Percentiles rank a stretch among this genome's conserved stretches.
Conservation (phyloP, 1,140 invertebrate genomes). For the Phthorimaea operculella region DNA sequence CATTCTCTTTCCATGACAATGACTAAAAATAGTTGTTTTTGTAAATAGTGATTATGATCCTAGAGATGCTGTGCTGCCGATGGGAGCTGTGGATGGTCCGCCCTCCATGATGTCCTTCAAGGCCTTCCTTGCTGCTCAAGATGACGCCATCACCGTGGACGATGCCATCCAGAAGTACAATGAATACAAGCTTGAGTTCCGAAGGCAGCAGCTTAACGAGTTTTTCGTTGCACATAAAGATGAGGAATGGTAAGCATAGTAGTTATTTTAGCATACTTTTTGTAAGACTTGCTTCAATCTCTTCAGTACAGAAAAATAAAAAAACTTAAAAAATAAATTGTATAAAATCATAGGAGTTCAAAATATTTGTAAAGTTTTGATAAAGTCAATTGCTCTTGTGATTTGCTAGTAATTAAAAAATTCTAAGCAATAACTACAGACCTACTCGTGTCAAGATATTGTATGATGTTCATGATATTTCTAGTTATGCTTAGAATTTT, state of each 20-base stretch:
- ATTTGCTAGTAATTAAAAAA: constrained; percentile 55
- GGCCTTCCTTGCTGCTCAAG: constrained; percentile 94
- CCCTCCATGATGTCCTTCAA: constrained; percentile 98
- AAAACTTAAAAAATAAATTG: too few relatives aligned
- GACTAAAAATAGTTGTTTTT: neutral
- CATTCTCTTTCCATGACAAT: too few relatives aligned
- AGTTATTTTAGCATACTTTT: too few relatives aligned
- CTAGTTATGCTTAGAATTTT: constrained; percentile 54
- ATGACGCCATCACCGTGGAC: constrained; percentile 97
- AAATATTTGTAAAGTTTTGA: too few relatives aligned
- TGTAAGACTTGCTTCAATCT: too few relatives aligned
- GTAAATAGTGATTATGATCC: constrained; percentile 20
- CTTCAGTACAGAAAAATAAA: too few relatives aligned
- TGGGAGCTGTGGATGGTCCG: constrained; percentile 75
- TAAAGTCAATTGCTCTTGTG: constrained; percentile 5
- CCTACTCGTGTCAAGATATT: neutral
- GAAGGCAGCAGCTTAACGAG: constrained; percentile 95
- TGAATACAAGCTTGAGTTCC: constrained; percentile 98
- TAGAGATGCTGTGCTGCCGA: constrained; percentile 61
- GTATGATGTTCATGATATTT: too few relatives aligned
- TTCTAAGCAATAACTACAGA: constrained; percentile 40
- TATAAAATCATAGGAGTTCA: too few relatives aligned
- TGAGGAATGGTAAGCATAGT: constrained; percentile 92
- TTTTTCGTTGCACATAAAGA: constrained; percentile 99
- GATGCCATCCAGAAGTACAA: constrained; percentile 98